These are phyloP conservation scores for Tylochromis polylepis DNA, from an alignment of 2,113 vertebrate species.

Conservation along the genomic window DNA sequence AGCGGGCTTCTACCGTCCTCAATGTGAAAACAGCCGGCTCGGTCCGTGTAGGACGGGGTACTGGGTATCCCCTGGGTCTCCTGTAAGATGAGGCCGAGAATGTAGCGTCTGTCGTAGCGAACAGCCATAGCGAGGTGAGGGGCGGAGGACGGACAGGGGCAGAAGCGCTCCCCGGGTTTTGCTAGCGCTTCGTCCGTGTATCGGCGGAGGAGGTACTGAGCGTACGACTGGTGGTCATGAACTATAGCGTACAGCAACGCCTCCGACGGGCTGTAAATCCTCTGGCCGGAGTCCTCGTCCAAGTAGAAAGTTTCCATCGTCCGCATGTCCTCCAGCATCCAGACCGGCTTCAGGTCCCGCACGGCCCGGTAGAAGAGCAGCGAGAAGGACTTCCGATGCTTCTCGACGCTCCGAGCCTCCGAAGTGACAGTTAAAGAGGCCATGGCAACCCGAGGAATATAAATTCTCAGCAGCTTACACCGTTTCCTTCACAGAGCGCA, in stretches of 20 bases:
- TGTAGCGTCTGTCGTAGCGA: slow-evolving; percentile 81
- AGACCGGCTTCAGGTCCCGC: slow-evolving; percentile 83
- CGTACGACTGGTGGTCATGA: slow-evolving; percentile 84
- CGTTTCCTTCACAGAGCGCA: neutral
- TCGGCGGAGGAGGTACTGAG: slow-evolving; percentile 78
- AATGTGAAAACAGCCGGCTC: slow-evolving; percentile 71
- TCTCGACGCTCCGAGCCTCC: slow-evolving; percentile 59
- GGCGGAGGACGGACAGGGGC: slow-evolving; percentile 78
- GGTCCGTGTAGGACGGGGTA: slow-evolving; percentile 72
- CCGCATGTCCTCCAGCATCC: slow-evolving; percentile 89
- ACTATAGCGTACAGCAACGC: slow-evolving; percentile 87
- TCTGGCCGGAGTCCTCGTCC: slow-evolving; percentile 73
- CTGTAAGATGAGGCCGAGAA: slow-evolving; percentile 81
- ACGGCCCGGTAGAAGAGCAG: slow-evolving; percentile 87
- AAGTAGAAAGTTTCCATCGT: slow-evolving; percentile 84
- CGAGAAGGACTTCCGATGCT: slow-evolving; percentile 75
- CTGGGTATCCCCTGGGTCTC: slow-evolving; percentile 73
- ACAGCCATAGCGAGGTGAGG: slow-evolving; percentile 84
- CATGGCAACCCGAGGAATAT: slow-evolving; percentile 4
- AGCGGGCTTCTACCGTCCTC: slow-evolving; percentile 81
- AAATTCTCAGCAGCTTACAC: neutral
- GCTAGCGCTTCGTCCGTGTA: slow-evolving; percentile 80
- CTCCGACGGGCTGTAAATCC: slow-evolving; percentile 82
- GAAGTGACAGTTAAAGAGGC: slow-evolving; percentile 41
- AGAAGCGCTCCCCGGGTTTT: slow-evolving; percentile 81